Base-by-base conservation (phyloP, 2,797 vertebrate species). In the Notolepis coatsorum region DNA sequence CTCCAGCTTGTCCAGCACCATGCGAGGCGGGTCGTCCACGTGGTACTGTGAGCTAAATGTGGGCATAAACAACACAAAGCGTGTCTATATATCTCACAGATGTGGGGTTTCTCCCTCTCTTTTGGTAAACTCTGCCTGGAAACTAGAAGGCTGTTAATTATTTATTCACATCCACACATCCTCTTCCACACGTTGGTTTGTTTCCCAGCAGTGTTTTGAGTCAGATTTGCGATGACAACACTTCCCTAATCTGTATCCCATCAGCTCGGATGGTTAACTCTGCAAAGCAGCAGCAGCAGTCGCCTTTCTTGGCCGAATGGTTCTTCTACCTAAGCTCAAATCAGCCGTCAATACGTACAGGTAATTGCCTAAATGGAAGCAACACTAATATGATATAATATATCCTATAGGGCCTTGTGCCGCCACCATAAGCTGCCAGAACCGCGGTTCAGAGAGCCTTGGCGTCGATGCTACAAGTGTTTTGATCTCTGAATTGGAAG, bases 1-100 rank as follows among this genome's bases (percentile, higher is more conserved):
- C 81, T 99, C 97, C 89, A 99, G 92, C 84, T 98, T 98, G 93
- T 99, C 91, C 89, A 99, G 57, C 43, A 98, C 96, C 39, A 96
- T 38, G 2, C 97, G 94, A 0, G 97, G 96, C 0, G 95, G 94
- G 0, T 97, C 96, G 0, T 94, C 93, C 82, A 99, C 96, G 0
- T 94, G 93, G 89, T 98, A 99, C 84, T 99, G 97, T 0, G 87
- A 94, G 64, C 97, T 99, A 90, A 38, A 2, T 64, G 24, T 63
- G 24, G 70, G n/a, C n/a, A n/a, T n/a, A n/a, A n/a, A 15, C 62
- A 12, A 69, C 28, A 71, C 10, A 31, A 18, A 62, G 60, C n/a
- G n/a, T 73, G 15, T 66, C 52, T 71, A 20, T 23, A 45, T 68
- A 75, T 70, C 63, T 54, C 68, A 37, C 80, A 81, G 65, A 84